Percentiles rank a stretch among this genome's conserved stretches.
Conservation (phyloP, 1,140 invertebrate species). For the Aphis craccivora region DNA sequence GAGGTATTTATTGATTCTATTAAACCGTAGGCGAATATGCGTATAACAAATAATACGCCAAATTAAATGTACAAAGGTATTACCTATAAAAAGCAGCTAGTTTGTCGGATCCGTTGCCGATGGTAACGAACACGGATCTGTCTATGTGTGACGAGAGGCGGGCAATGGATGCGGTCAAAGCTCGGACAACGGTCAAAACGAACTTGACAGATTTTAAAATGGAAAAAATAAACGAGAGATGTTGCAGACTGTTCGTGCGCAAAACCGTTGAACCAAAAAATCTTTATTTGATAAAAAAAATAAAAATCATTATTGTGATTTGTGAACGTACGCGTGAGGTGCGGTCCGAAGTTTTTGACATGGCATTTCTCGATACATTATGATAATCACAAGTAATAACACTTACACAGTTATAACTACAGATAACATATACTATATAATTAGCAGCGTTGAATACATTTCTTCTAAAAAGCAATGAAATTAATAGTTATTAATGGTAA, state of each 20-base stretch:
- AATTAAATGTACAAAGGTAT: neutral
- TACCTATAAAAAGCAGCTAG: neutral
- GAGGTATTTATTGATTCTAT: neutral
- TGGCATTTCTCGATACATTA: too few species aligned
- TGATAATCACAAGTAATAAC: too few species aligned
- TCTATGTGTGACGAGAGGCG: neutral
- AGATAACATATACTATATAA: neutral
- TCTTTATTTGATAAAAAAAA: neutral
- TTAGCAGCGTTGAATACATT: neutral
- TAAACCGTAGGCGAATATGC: neutral
- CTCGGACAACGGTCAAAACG: neutral
- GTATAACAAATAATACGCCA: neutral
- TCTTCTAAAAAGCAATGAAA: neutral
- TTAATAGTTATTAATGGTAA: neutral
- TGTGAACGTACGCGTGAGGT: neutral
- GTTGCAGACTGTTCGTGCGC: neutral
- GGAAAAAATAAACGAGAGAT: neutral
- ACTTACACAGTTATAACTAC: too few species aligned
- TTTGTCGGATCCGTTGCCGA: neutral
- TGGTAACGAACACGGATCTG: neutral
- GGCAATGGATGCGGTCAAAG: neutral
- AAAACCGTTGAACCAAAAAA: neutral
- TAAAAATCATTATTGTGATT: neutral
- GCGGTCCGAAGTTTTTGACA: neutral
- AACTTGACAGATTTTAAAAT: neutral